These are phyloP conservation scores for Bombus waltoni DNA, from an alignment of 1,140 invertebrate genomes.

Conservation along the genomic window DNA sequence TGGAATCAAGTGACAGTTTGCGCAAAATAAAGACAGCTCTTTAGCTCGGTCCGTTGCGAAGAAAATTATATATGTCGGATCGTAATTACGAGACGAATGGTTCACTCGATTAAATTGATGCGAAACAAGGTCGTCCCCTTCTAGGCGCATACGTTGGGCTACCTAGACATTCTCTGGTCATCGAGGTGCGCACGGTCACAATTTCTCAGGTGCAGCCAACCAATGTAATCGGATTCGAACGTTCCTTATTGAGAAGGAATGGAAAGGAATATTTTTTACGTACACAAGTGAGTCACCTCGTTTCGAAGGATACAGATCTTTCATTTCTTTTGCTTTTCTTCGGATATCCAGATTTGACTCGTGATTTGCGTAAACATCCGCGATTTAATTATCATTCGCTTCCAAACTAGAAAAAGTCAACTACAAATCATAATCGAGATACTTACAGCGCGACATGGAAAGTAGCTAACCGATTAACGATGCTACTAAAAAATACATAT, in stretches of 20 bases:
- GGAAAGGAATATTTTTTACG: background rate
- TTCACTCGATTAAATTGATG: constrained; percentile 40
- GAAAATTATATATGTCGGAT: constrained; percentile 8
- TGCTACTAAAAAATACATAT: too few species aligned
- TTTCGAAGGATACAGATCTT: background rate
- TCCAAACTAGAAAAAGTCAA: too few species aligned
- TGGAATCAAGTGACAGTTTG: background rate
- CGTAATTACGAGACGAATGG: constrained; percentile 34
- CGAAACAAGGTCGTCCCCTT: constrained; percentile 59
- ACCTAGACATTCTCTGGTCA: background rate
- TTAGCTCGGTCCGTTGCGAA: background rate
- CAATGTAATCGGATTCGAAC: background rate
- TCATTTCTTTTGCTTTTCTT: too few species aligned
- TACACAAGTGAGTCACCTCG: background rate
- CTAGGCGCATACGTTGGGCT: constrained; percentile 2
- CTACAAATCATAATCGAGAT: too few species aligned
- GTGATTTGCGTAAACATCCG: background rate
- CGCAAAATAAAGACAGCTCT: background rate
- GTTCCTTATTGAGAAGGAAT: background rate
- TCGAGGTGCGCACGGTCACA: background rate
- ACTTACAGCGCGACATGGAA: too few species aligned
- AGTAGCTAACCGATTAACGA: too few species aligned
- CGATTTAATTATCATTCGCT: too few species aligned
- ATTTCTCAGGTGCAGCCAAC: background rate
- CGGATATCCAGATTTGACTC: background rate